Evolutionary conservation across 2,888 invertebrate species (phyloP).

Genomic region (Lasioglossum malachurum): DNA sequence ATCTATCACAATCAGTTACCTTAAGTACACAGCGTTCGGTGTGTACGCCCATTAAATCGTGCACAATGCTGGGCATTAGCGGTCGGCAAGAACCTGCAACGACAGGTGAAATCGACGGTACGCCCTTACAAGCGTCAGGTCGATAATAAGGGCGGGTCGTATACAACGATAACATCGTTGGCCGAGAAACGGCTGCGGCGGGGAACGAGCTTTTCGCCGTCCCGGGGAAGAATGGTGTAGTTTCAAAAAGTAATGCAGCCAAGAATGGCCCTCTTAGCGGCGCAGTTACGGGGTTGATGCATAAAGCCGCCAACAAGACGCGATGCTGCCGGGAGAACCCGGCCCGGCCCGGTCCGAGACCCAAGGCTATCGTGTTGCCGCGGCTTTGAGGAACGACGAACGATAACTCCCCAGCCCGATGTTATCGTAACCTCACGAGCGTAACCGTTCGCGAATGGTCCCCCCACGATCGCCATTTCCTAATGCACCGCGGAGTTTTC

Average conservation of each 20-base stretch:
- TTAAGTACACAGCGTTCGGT: not conserved
- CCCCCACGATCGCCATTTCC: not conserved
- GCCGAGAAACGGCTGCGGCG: slow-evolving; percentile 16
- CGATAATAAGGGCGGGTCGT: slow-evolving; percentile 43
- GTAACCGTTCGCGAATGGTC: slow-evolving; percentile 17
- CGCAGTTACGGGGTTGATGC: slow-evolving; percentile 54
- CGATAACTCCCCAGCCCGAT: slow-evolving; percentile 40
- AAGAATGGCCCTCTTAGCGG: slow-evolving; percentile 54
- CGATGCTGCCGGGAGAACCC: slow-evolving; percentile 24
- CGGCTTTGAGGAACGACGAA: slow-evolving; percentile 46
- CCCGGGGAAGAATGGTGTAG: slow-evolving; percentile 44
- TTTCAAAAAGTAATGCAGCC: slow-evolving; percentile 65
- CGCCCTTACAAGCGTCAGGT: slow-evolving; percentile 12
- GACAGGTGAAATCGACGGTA: slow-evolving; percentile 18
- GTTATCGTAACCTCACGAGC: slow-evolving; percentile 25
- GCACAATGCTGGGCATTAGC: not conserved
- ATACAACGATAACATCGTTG: slow-evolving; percentile 28
- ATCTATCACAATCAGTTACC: not conserved
- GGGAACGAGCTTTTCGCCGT: slow-evolving; percentile 56
- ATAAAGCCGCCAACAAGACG: slow-evolving; percentile 52
- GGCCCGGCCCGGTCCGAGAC: slow-evolving; percentile 12
- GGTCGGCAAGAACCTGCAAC: not conserved
- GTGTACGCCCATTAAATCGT: slow-evolving; percentile 19
- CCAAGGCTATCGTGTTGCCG: slow-evolving; percentile 33
- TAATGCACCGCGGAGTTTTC: not conserved